Base-by-base conservation (phyloP, 2,113 vertebrate species). In the Bufo bufo region DNA sequence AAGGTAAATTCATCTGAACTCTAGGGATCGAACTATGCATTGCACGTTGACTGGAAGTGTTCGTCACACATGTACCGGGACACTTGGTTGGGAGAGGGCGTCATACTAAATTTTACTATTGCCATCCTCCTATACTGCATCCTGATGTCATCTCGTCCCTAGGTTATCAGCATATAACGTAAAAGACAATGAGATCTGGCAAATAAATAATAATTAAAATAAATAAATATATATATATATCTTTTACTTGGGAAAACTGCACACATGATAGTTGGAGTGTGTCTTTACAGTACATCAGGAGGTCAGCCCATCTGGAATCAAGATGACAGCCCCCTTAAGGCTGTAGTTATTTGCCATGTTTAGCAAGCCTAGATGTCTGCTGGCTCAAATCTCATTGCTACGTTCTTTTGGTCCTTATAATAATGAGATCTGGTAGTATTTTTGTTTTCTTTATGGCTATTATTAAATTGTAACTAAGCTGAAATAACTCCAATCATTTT, bases 251-350 rank as follows among this genome's bases (percentile, higher is more conserved):
- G 47, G 72, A 75, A 75, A 20, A 16, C 16, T 49, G 14, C 49
- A 75, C 72, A 7, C 19, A 6, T 17, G 43, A 75, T 50, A 50
- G 17, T 20, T 13, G 14, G 9, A 75, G 13, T 19, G 33, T 71
- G 33, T 69, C 63, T 65, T 20, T 61, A 58, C 43, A 49, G 59
- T 80, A 17, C 45, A 50, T 82, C 58, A 65, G 12, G 6, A 66
- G 58, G 84, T 77, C 58, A 65, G 33, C 52, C 47, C 82, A 84
- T 84, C 82, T 84, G 82, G 82, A 69, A 23, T 66, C 82, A 84
- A 84, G 63, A 84, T 84, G 82, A 65, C 47, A 69, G 47, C 82
- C 65, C 63, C 49, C 82, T 33, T 54, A 11, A 52, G 23, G 50
- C 50, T 54, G 19, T 69, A 54, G 47, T 33, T 33, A n/a, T 5